Evolutionary conservation across 2,888 invertebrate species (phyloP).

Genomic region (Bombylius major): DNA sequence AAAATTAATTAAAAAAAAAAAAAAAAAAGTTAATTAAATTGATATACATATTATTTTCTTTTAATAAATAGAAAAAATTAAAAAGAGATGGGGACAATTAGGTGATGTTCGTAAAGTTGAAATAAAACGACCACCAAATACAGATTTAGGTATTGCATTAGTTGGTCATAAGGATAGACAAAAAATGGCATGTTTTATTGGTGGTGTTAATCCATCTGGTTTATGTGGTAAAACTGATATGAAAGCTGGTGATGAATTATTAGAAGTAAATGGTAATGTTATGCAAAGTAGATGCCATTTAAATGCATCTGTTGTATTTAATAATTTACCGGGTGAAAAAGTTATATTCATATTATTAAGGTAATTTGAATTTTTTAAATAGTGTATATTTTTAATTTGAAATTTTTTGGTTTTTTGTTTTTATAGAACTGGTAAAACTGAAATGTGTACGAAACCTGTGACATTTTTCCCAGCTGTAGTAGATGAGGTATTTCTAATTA

Average conservation of each 20-base stretch:
- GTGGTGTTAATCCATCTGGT: slow-evolving; percentile 86
- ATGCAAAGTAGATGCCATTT: slow-evolving; percentile 90
- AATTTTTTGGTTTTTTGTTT: not conserved
- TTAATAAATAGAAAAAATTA: slow-evolving; percentile 64
- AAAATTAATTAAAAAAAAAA: not conserved
- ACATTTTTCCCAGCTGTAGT: slow-evolving; percentile 74
- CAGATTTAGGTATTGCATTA: slow-evolving; percentile 79
- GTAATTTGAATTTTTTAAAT: slow-evolving; percentile 39
- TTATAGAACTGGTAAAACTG: not conserved
- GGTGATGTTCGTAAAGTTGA: slow-evolving; percentile 52
- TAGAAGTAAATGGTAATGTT: slow-evolving; percentile 92
- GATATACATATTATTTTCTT: not conserved
- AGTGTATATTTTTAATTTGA: not conserved
- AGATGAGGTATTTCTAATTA: slow-evolving; percentile 53
- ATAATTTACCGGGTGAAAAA: slow-evolving; percentile 67
- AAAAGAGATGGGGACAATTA: slow-evolving; percentile 79
- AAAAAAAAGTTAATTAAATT: not conserved
- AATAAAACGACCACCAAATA: slow-evolving; percentile 59
- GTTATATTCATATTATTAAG: slow-evolving; percentile 79
- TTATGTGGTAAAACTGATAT: slow-evolving; percentile 63
- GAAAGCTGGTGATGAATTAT: slow-evolving; percentile 84
- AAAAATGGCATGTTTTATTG: slow-evolving; percentile 93
- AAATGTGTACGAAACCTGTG: slow-evolving; percentile 58
- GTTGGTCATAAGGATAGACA: slow-evolving; percentile 89
- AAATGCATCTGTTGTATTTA: slow-evolving; percentile 92